phyloP scores from a whole-genome alignment of 2,797 vertebrate genomes.

The Pelochelys cantorii region DNA sequence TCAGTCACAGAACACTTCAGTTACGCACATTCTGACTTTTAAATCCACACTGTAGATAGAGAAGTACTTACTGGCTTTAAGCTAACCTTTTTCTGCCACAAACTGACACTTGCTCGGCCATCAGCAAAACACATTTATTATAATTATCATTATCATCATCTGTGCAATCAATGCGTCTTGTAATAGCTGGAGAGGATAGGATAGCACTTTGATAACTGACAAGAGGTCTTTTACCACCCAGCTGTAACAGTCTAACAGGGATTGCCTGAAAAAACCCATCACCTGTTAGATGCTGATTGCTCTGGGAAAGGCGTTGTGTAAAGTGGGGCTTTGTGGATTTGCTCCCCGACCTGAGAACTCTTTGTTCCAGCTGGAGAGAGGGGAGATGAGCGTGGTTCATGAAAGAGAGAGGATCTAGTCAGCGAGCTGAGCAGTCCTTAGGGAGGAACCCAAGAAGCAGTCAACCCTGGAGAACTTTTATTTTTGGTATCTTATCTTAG shows the following conservation, averaged over 20 bases:
- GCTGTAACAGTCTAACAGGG: not conserved
- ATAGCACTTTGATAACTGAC: not conserved
- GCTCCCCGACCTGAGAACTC: not conserved
- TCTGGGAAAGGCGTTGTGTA: not conserved
- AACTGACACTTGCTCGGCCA: slow-evolving; percentile 1
- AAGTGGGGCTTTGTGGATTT: not conserved
- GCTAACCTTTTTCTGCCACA: slow-evolving; percentile 12
- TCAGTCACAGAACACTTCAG: not conserved
- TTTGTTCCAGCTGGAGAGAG: not conserved
- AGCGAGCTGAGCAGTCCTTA: not conserved
- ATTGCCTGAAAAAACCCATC: not conserved
- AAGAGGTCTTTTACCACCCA: not conserved
- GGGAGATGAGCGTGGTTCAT: not conserved
- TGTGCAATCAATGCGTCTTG: not conserved
- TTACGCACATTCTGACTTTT: not conserved
- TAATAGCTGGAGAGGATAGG: not conserved
- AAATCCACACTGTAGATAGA: not conserved
- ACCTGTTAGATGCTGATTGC: not conserved
- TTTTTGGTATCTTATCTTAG: not conserved
- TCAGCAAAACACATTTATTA: slow-evolving; percentile 4
- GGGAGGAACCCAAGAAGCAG: not conserved
- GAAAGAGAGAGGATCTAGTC: not conserved
- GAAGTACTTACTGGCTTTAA: not conserved
- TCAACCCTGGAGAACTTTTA: not conserved
- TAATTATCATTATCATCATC: not conserved